Evolutionary conservation across 2,888 invertebrate species (phyloP).

Genomic region (Plagodis pulveraria): DNA sequence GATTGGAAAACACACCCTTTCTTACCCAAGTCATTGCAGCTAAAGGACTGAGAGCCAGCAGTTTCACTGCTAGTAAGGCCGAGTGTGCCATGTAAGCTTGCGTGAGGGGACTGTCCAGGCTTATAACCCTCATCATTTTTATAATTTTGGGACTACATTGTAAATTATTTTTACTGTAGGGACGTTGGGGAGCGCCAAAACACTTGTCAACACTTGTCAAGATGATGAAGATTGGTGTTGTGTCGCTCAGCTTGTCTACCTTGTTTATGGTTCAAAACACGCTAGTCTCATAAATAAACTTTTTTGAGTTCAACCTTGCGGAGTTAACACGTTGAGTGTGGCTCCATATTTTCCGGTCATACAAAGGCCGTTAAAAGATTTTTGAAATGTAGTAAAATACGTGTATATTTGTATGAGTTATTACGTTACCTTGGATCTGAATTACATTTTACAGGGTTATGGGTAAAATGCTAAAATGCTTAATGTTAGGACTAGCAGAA

Average conservation of each 20-base stretch:
- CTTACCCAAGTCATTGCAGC: conserved; percentile 59
- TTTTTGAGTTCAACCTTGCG: neutral
- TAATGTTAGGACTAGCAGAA: no score
- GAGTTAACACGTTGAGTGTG: neutral
- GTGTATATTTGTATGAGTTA: no score
- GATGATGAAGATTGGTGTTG: conserved; percentile 27
- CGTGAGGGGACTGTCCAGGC: conserved; percentile 50
- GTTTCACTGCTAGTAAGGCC: conserved; percentile 56
- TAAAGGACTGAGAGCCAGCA: conserved; percentile 56
- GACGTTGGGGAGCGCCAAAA: neutral
- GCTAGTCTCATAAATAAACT: neutral
- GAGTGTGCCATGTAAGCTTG: conserved; percentile 62
- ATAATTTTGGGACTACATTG: conserved; percentile 7
- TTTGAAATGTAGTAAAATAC: no score
- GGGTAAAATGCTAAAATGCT: no score
- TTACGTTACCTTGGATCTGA: no score
- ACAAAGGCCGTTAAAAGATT: no score
- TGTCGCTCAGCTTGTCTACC: conserved; percentile 1
- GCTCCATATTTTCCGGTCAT: neutral
- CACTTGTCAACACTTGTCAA: conserved; percentile 16
- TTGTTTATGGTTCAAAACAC: conserved; percentile 20
- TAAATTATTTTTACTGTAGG: conserved; percentile 8
- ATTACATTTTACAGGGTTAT: no score
- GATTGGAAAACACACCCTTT: conserved; percentile 52
- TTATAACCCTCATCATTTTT: conserved; percentile 47